Percentiles rank a stretch among this genome's conserved stretches.
Evolutionary conservation across 2,113 vertebrate species (phyloP).

Genomic region (Ctenomys sociabilis): DNA sequence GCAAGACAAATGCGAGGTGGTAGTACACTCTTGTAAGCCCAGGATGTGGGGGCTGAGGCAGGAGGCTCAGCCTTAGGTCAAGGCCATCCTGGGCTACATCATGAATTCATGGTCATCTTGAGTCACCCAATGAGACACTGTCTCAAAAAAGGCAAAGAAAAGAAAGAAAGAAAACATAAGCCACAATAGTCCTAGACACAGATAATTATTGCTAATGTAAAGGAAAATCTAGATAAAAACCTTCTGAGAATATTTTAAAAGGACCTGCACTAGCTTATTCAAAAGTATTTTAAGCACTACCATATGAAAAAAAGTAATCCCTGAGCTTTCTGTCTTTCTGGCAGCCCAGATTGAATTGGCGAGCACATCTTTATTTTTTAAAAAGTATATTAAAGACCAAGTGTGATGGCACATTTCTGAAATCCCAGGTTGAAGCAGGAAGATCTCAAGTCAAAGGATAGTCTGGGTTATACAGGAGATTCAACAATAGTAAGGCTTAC

Average conservation of each 20-base stretch:
- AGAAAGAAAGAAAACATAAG: background rate
- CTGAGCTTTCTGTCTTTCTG: background rate
- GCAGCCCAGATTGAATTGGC: background rate
- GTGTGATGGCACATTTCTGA: background rate
- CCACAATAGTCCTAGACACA: background rate
- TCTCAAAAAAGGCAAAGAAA: background rate
- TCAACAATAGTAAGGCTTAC: slow-evolving; percentile 7
- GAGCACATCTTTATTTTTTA: background rate
- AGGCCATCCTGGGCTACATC: background rate
- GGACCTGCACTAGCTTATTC: slow-evolving; percentile 11
- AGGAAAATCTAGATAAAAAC: slow-evolving; percentile 15
- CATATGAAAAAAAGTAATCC: background rate
- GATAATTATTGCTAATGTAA: background rate
- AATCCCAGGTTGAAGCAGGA: background rate
- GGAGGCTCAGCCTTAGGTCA: background rate
- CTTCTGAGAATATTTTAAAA: background rate
- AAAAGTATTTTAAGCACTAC: background rate
- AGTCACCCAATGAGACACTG: background rate
- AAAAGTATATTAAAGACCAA: background rate
- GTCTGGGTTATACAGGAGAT: background rate
- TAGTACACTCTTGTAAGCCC: background rate
- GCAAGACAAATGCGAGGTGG: background rate
- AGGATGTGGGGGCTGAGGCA: background rate
- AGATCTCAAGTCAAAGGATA: background rate
- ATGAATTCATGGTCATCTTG: background rate